Percentiles rank a stretch among this genome's conserved stretches.
Conservation (phyloP, 2,888 invertebrate genomes). For the Gandaritis pyraliata region DNA sequence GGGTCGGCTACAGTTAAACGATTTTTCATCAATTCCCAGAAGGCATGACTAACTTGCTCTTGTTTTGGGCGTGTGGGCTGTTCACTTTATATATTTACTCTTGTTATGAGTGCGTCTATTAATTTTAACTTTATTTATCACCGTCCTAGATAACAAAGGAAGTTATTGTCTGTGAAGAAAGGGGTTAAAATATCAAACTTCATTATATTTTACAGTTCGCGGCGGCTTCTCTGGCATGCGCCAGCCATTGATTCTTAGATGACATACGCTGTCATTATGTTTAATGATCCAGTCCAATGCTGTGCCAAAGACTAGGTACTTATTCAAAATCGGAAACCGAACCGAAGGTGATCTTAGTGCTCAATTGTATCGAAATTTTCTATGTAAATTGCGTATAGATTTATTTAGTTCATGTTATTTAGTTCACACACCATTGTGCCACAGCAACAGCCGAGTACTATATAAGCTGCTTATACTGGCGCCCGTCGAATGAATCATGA, state of each 20-base stretch:
- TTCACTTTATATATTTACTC: slow-evolving; percentile 39
- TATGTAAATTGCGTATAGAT: no score
- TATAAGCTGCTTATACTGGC: slow-evolving; percentile 19
- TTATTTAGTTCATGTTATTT: no score
- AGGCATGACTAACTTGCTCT: slow-evolving; percentile 42
- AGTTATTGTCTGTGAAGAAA: slow-evolving; percentile 56
- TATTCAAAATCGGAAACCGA: no score
- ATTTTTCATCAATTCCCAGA: slow-evolving; percentile 30
- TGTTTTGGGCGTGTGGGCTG: slow-evolving; percentile 43
- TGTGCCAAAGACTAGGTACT: no score
- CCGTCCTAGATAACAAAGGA: slow-evolving; percentile 48
- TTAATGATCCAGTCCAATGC: no score
- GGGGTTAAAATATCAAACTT: slow-evolving; percentile 47
- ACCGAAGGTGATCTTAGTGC: no score
- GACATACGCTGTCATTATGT: no score
- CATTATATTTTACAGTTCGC: slow-evolving; percentile 29
- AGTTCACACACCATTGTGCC: slow-evolving; percentile 7
- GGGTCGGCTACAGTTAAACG: no score
- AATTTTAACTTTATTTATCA: slow-evolving; percentile 42
- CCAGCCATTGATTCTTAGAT: neutral
- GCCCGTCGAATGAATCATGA: slow-evolving; percentile 61
- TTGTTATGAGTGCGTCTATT: slow-evolving; percentile 36
- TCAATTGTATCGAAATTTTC: no score
- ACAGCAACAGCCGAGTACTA: slow-evolving; percentile 15
- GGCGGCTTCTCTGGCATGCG: slow-evolving; percentile 8